Base-by-base conservation (phyloP, 1,140 invertebrate genomes). In the Neotoxoptera formosana region DNA sequence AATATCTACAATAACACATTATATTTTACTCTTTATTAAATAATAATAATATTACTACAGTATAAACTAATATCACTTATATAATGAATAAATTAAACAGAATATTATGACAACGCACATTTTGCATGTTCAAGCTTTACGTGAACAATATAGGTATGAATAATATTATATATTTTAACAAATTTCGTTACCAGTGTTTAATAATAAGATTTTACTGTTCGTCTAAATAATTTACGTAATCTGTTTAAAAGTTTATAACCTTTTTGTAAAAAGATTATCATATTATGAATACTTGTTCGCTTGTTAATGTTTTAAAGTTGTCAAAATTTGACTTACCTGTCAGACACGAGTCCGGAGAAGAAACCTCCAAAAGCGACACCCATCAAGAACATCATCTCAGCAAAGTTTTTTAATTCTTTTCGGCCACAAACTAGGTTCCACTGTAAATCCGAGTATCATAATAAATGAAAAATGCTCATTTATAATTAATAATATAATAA, bases 351-450 rank as follows among this genome's bases (percentile, higher is more conserved):
- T 41, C 97, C 97, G 76, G 96, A 97, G 7, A 97, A 96, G 21
- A 97, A 96, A 76, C 97, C 97, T 94, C 97, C 97, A 90, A 97
- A 95, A 90, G 96, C 97, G 7, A 97, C 96, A 56, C 97, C 97
- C 56, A 96, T 95, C 45, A 97, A 95, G 95, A 97, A 97, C 94
- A 96, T 96, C 95, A 97, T 96, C 95, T 97, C 97, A 23, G 96
- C 96, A 8, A 97, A 95, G 94, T 96, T 97, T 56, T 96, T 96
- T 34, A 97, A 95, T 90, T 96, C 95, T 93, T 96, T 96, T 94
- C 96, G 96, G 93, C 97, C 96, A 95, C 97, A 97, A 6, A 97
- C 96, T 93, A 97, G 95, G 93, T 96, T 95, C 96, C 97, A 97
- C 95, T 97, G 94, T 96, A 95, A 95, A 94, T 94, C 84, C 48